Percentiles rank a stretch among this genome's conserved stretches.
Evolutionary conservation across 2,797 vertebrate species (phyloP).

Genomic region (Philypnodon macrostomus): DNA sequence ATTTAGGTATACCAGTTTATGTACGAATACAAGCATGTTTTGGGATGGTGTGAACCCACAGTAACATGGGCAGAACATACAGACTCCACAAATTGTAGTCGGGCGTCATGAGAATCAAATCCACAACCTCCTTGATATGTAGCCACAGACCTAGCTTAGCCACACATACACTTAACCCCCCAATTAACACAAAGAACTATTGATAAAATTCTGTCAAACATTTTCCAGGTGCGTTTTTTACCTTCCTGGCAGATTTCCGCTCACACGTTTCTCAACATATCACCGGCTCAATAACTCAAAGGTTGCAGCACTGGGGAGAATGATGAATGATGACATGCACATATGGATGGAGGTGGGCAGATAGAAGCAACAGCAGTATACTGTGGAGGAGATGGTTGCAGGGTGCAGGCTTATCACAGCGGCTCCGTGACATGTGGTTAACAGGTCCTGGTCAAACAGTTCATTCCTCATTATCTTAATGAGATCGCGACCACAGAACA

Average conservation of each 20-base stretch:
- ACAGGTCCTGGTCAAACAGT: slow-evolving; percentile 57
- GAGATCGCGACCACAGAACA: slow-evolving; percentile 53
- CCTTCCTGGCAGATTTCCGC: slow-evolving; percentile 10
- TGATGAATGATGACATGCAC: slow-evolving; percentile 28
- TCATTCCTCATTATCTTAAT: slow-evolving; percentile 71
- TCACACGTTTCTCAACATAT: slow-evolving; percentile 1
- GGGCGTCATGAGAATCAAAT: too few species aligned
- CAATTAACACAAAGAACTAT: slow-evolving; percentile 15
- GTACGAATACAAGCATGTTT: too few species aligned
- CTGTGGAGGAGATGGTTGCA: slow-evolving; percentile 29
- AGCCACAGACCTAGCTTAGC: too few species aligned
- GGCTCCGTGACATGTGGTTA: slow-evolving; percentile 49
- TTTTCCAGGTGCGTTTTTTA: slow-evolving; percentile 26
- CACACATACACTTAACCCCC: too few species aligned
- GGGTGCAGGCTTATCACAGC: slow-evolving; percentile 38
- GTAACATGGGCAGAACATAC: too few species aligned
- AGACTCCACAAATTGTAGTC: too few species aligned
- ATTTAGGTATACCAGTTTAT: too few species aligned
- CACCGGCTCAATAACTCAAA: slow-evolving; percentile 19
- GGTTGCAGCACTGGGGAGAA: slow-evolving; percentile 4
- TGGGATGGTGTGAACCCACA: too few species aligned
- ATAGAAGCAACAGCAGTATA: too few species aligned
- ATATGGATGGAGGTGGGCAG: slow-evolving; percentile 25
- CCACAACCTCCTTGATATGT: too few species aligned
- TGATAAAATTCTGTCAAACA: slow-evolving; percentile 28